These are phyloP conservation scores for Ciconia maguari DNA, from an alignment of 2,113 vertebrate species.

Conservation along the genomic window DNA sequence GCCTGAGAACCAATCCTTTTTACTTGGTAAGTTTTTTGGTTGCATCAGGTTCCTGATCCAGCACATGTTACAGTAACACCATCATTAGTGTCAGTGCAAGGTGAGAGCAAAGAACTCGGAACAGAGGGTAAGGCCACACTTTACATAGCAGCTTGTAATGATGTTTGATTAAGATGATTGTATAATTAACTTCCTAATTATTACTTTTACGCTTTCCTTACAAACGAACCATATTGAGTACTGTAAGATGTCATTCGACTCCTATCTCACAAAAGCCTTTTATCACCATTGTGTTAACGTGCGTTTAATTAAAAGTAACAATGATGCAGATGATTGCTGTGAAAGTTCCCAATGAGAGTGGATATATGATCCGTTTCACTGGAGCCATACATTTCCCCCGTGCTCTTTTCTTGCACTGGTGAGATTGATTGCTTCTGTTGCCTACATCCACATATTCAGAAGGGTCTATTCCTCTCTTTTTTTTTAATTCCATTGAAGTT, in stretches of 20 bases:
- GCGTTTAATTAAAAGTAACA: neutral
- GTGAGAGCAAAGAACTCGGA: neutral
- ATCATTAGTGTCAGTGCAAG: neutral
- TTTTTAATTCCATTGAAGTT: neutral
- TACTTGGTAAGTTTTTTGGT: neutral
- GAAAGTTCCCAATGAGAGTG: neutral
- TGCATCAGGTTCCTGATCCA: neutral
- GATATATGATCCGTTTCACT: neutral
- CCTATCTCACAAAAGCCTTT: neutral
- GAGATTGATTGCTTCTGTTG: neutral
- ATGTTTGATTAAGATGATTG: neutral
- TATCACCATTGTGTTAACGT: neutral
- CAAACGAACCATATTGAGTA: neutral
- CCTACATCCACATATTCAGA: neutral
- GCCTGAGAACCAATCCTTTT: neutral
- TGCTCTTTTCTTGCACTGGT: neutral
- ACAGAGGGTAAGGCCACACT: neutral
- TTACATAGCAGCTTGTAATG: neutral
- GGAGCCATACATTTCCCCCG: accelerated
- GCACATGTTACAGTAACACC: accelerated
- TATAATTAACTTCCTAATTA: neutral
- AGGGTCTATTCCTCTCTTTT: neutral
- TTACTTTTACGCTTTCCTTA: neutral
- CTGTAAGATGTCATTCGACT: neutral
- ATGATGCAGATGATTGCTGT: neutral